Base-by-base conservation (phyloP, 2,888 invertebrate genomes). In the Trachelus iudaicus region DNA sequence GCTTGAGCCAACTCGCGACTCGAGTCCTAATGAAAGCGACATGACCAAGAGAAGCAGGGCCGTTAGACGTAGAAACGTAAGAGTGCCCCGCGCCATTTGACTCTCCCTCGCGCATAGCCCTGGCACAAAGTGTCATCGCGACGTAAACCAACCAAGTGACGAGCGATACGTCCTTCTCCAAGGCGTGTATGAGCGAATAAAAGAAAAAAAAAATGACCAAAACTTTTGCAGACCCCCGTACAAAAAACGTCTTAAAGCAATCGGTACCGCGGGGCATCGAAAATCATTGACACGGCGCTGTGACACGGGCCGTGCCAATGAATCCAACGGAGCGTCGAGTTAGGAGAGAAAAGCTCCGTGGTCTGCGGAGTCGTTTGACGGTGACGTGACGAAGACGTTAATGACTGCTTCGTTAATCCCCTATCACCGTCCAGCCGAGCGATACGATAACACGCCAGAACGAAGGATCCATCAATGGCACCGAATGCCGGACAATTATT, bases 11-110 rank as follows among this genome's bases (percentile, higher is more conserved):
- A 34, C 74, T 34, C 74, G 40, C 82, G 79, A 85, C 83, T 86
- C 84, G 84, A 85, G 81, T 88, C 88, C 86, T 86, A 87, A 89
- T 85, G 88, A 88, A 89, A 88, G 87, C 84, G 84, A 83, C 81
- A 82, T 71, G 71, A 71, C 71, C 11, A 34, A 71, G 13, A 34
- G 15, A 71, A 33, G 4, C 71, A 71, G 71, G 71, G 33, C 71
- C 71, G 71, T 56, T 56, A 23, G 56, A 56, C 3, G 71, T 11
- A 71, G 3, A 71, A 31, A 34, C 71, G 71, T 31, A 13, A 13
- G 23, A 23, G 56, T 56, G 23, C 56, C 56, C 56, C 23, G 56
- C 2, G 23, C 56, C 56, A 9, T 23, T 23, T 23, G 56, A 56
- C 6, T 56, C 23, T 2, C 56, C 56, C 23, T 9, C 23, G 35